These are phyloP conservation scores for Lerista edwardsae DNA, from an alignment of 2,797 vertebrate genomes.

Conservation along the genomic window DNA sequence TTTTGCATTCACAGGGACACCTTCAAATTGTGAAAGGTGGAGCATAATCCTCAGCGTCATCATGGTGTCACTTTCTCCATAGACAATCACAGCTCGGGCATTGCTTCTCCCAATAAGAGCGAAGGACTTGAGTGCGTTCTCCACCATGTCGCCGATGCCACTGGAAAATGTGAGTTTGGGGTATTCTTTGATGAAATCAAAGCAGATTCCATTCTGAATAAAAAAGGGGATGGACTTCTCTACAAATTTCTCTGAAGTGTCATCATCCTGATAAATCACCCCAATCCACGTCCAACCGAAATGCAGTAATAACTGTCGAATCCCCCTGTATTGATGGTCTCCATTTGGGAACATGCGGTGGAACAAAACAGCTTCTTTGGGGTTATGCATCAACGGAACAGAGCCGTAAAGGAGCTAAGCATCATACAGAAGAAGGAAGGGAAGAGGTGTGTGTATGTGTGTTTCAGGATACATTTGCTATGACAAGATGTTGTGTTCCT, in stretches of 20 bases:
- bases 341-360: not conserved
- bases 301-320: not conserved
- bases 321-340: not conserved
- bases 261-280: not conserved
- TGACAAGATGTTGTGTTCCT: too few species aligned
- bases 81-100: not conserved
- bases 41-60: not conserved
- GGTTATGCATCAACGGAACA: not conserved
- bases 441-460: too few species aligned
- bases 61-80: constrained; percentile 19
- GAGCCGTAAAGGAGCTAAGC: constrained; percentile 1
- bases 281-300: constrained; percentile 22
- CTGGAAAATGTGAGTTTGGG: not conserved
- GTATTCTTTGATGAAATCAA: not conserved
- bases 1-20: not conserved
- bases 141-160: not conserved
- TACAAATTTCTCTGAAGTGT: not conserved
- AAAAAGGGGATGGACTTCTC: not conserved
- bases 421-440: too few species aligned
- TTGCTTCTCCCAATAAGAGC: not conserved
- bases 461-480: too few species aligned
- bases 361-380: not conserved
- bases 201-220: not conserved
- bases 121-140: not conserved
- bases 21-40: not conserved